Base-by-base conservation (phyloP, 2,888 invertebrate genomes). In the Omphaloscelis lunosa region DNA sequence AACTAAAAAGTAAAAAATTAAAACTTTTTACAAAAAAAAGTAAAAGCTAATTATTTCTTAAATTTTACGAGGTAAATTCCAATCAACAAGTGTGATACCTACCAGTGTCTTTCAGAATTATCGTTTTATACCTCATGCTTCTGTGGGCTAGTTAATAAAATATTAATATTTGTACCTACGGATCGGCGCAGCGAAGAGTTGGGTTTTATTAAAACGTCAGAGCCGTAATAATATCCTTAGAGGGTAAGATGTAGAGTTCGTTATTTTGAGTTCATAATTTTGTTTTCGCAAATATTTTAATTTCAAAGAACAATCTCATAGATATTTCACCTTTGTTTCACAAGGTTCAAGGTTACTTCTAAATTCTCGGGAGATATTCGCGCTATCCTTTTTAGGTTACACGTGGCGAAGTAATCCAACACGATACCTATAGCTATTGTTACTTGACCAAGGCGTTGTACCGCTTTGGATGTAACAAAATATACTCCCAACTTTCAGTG, bases 401-500 rank as follows among this genome's bases (percentile, higher is more conserved):
- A 61, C 68, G 68, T 68, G 71, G 71, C 39, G 27, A 61, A 61
- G 15, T 66, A 69, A 66, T 69, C 39, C 9, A 56, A 69, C 39
- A 67, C 59, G 11, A 68, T 62, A n/a, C 5, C 63, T 58, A 27
- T 3, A 62, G 53, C 48, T 68, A 15, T 66, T 59, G 58, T 67
- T 63, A 51, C 62, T 77, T 48, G 41, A 77, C 51, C 67, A 51
- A 20, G 15, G 39, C 17, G n/a, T n/a, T n/a, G 12, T 61, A 62
- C 20, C 41, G 12, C 8, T 69, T 65, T 63, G 8, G 45, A 72
- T 75, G 34, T 29, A 59, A 23, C 51, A 45, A 67, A 56, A 75
- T 75, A 78, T 58, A 45, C 62, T 75, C 63, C 48, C 34, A 27
- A 69, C 9, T 72, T 78, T 72, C 62, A 71, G 77, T 69, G 56